These are phyloP conservation scores for Sabatieria punctata DNA, from an alignment of 2,888 invertebrate species.

Conservation along the genomic window DNA sequence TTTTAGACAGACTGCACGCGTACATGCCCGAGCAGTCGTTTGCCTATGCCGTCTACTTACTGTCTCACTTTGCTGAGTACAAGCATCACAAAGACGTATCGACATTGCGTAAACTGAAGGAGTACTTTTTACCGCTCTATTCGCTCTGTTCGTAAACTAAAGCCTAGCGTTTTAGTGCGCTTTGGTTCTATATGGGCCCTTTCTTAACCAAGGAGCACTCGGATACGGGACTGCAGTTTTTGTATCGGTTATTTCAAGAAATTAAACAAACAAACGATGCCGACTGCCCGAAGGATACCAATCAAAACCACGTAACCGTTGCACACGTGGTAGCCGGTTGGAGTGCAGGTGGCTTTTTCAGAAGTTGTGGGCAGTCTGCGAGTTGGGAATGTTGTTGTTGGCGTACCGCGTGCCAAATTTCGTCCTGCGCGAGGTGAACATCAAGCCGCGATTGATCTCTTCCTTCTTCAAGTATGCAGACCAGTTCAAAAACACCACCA, in stretches of 20 bases:
- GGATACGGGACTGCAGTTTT: slow-evolving; percentile 37
- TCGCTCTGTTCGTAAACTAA: too few relatives aligned
- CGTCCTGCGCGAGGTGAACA: slow-evolving; percentile 71
- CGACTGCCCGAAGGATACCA: slow-evolving; percentile 60
- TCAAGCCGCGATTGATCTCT: slow-evolving; percentile 65
- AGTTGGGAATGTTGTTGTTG: slow-evolving; percentile 75
- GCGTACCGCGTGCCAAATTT: slow-evolving; percentile 67
- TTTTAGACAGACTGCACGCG: slow-evolving; percentile 10
- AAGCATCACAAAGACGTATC: slow-evolving; percentile 55
- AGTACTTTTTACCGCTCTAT: too few relatives aligned
- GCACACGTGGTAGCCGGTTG: not conserved
- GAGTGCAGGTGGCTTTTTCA: slow-evolving; percentile 33
- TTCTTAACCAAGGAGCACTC: slow-evolving; percentile 73
- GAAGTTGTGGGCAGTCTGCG: slow-evolving; percentile 94
- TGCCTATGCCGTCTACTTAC: slow-evolving; percentile 82
- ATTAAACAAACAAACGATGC: slow-evolving; percentile 89
- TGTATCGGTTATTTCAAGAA: slow-evolving; percentile 32
- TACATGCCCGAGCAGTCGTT: slow-evolving; percentile 83
- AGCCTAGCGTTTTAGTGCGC: slow-evolving; percentile 45
- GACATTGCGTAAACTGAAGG: slow-evolving; percentile 53
- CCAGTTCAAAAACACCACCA: slow-evolving; percentile 29
- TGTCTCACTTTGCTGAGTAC: slow-evolving; percentile 78
- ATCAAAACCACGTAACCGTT: slow-evolving; percentile 49
- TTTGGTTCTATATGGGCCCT: slow-evolving; percentile 87
- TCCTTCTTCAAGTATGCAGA: slow-evolving; percentile 41